Evolutionary conservation across 2,888 invertebrate species (phyloP).

Genomic region (Phorcus lineatus): DNA sequence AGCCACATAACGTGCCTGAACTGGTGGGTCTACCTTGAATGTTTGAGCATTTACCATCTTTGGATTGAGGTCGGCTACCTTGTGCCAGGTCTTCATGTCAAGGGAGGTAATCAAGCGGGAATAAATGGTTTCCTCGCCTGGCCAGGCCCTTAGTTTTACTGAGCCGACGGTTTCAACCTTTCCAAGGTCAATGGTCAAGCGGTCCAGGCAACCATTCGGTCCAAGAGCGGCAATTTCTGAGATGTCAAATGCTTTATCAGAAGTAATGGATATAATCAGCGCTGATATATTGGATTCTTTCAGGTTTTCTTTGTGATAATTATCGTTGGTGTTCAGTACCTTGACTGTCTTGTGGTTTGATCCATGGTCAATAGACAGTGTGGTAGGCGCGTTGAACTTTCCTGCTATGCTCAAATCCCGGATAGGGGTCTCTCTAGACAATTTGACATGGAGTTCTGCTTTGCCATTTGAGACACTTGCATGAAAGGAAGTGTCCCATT

Average conservation of each 20-base stretch:
- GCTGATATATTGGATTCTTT: slow-evolving; percentile 25
- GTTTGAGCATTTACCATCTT: slow-evolving; percentile 44
- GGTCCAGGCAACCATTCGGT: slow-evolving; percentile 41
- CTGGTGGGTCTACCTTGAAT: slow-evolving; percentile 35
- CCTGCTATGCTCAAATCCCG: slow-evolving; percentile 43
- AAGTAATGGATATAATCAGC: slow-evolving; percentile 35
- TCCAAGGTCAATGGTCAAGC: slow-evolving; percentile 47
- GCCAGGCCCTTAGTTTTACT: slow-evolving; percentile 51
- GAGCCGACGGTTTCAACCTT: slow-evolving; percentile 34
- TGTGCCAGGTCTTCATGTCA: slow-evolving; percentile 41
- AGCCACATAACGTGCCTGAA: slow-evolving; percentile 37
- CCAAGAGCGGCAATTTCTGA: slow-evolving; percentile 49
- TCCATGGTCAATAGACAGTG: slow-evolving; percentile 12
- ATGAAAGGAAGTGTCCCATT: slow-evolving; percentile 33
- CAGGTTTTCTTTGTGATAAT: slow-evolving; percentile 44
- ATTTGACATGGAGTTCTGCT: slow-evolving; percentile 16
- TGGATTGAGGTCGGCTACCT: slow-evolving; percentile 40
- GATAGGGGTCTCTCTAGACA: slow-evolving; percentile 28
- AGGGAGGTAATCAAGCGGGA: slow-evolving; percentile 40
- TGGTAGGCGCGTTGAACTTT: slow-evolving; percentile 33
- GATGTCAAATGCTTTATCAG: slow-evolving; percentile 35
- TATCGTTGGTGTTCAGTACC: slow-evolving; percentile 34
- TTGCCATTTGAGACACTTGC: slow-evolving; percentile 19
- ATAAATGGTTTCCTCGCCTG: slow-evolving; percentile 40
- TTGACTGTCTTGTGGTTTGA: slow-evolving; percentile 26